Evolutionary conservation across 2,888 invertebrate genomes (phyloP).

Genomic region (Pterostichus niger): DNA sequence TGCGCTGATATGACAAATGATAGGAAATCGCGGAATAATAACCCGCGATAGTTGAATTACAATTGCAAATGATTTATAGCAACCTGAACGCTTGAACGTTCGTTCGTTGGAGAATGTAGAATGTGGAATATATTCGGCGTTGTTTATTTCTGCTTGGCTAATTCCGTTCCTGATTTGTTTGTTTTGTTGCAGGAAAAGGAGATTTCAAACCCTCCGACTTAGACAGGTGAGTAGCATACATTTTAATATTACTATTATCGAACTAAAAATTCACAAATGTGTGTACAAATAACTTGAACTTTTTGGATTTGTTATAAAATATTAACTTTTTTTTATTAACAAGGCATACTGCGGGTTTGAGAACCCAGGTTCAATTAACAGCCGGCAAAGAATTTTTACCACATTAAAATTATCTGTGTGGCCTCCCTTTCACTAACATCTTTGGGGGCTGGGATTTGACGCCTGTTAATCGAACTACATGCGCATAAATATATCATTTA

Average conservation of each 20-base stretch:
- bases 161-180: conserved; percentile 67
- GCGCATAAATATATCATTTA: too few species aligned
- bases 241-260: neutral
- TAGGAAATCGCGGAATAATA: conserved; percentile 61
- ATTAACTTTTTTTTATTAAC: too few species aligned
- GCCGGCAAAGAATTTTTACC: too few species aligned
- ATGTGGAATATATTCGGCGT: conserved; percentile 1
- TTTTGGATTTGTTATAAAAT: too few species aligned
- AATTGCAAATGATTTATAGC: conserved; percentile 22
- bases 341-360: too few species aligned
- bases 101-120: neutral
- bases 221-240: conserved; percentile 84
- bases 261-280: too few species aligned
- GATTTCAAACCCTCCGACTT: conserved; percentile 91
- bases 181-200: conserved; percentile 84
- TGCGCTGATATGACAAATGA: conserved; percentile 61
- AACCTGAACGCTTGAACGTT: neutral
- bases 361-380: too few species aligned
- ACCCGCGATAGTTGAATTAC: conserved; percentile 50
- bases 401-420: too few species aligned
- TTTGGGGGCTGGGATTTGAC: too few species aligned
- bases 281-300: too few species aligned
- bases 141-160: conserved; percentile 24
- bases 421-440: too few species aligned
- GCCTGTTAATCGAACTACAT: too few species aligned